A percentile compares a stretch with the other conserved stretches of the same genome.
phyloP scores from a whole-genome alignment of 2,113 vertebrate genomes.

The Mesembrinibis cayennensis region DNA sequence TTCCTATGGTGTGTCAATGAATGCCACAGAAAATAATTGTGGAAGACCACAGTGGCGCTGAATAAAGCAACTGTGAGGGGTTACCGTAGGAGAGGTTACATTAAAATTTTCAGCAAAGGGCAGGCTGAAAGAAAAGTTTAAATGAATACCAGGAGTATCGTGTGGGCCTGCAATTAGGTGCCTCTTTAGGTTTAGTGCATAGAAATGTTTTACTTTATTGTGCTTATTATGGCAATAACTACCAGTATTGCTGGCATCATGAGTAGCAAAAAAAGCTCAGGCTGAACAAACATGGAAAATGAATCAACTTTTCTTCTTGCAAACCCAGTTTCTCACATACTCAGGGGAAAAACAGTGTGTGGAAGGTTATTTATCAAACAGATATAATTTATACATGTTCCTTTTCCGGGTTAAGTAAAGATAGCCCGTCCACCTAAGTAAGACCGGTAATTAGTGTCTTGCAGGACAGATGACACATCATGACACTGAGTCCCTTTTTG shows the following conservation, averaged over 20 bases:
- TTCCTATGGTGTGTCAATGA: not conserved
- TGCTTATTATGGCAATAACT: not conserved
- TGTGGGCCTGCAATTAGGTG: not conserved
- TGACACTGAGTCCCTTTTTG: not conserved
- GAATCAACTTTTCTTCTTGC: not conserved
- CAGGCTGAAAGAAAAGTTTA: not conserved
- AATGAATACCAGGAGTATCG: not conserved
- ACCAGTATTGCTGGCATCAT: not conserved
- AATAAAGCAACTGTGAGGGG: not conserved
- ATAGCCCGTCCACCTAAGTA: not conserved
- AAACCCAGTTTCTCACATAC: not conserved
- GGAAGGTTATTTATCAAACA: not conserved
- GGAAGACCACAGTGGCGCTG: not conserved
- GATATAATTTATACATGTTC: not conserved
- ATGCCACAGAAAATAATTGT: not conserved
- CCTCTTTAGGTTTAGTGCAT: not conserved
- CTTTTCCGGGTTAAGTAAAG: not conserved
- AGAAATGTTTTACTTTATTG: not conserved
- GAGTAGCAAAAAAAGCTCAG: not conserved
- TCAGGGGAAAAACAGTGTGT: not conserved
- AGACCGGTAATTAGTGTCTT: not conserved
- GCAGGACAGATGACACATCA: accelerated
- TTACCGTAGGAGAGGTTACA: not conserved
- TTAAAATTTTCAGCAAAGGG: not conserved
- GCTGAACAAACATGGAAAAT: not conserved